Conservation (phyloP, 2,888 invertebrate genomes). For the Drosophila neonasuta region DNA sequence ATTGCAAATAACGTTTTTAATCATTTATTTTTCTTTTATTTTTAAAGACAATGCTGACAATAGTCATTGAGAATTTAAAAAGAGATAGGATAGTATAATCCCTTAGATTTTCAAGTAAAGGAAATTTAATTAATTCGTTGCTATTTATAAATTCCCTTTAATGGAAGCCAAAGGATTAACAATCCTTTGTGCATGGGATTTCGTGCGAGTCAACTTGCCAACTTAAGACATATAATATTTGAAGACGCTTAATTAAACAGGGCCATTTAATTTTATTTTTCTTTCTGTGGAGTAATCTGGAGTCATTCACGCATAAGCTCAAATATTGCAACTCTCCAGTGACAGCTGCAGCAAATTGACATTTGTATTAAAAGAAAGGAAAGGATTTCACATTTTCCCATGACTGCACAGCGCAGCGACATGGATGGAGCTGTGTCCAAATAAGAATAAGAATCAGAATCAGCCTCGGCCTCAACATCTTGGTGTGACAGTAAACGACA, state of each 20-base stretch:
- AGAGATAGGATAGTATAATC: neutral
- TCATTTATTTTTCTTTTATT: no score
- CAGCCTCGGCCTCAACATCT: conserved; percentile 36
- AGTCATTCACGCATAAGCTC: conserved; percentile 28
- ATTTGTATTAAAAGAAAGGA: conserved; percentile 50
- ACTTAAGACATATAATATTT: conserved; percentile 34
- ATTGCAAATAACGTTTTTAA: no score
- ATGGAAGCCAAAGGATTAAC: neutral
- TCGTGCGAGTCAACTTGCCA: conserved; percentile 38
- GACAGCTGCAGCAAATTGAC: conserved; percentile 73
- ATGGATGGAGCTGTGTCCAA: neutral
- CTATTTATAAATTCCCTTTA: conserved; percentile 52
- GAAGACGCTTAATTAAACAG: conserved; percentile 61
- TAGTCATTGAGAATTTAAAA: neutral
- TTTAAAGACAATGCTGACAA: neutral
- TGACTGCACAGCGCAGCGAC: conserved; percentile 3
- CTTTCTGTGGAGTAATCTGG: conserved; percentile 15
- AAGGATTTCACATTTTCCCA: conserved; percentile 21
- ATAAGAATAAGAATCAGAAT: conserved; percentile 30
- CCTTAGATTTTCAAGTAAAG: conserved; percentile 8
- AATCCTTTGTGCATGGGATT: conserved; percentile 5
- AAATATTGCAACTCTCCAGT: conserved; percentile 51
- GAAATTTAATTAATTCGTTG: conserved; percentile 51
- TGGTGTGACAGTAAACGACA: conserved; percentile 64
- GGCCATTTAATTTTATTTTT: conserved; percentile 59